These are phyloP conservation scores for Halcyon chelicuti DNA, from an alignment of 2,797 vertebrate genomes.

Conservation along the genomic window DNA sequence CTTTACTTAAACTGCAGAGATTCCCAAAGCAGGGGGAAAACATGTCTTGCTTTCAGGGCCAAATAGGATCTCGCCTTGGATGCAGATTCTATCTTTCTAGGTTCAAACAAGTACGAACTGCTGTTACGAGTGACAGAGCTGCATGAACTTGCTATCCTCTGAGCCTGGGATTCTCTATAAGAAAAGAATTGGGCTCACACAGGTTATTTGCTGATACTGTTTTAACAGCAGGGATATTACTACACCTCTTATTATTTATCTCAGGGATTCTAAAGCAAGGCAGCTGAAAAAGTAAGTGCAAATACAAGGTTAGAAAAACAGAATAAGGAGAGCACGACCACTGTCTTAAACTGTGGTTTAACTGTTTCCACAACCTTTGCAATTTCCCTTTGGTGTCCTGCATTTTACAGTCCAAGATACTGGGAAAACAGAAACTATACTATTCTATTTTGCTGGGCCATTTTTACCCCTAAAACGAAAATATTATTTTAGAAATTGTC, in stretches of 20 bases:
- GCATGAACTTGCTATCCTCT: not conserved
- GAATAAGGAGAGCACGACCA: not conserved
- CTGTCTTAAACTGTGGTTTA: not conserved
- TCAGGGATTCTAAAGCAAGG: slow-evolving; percentile 11
- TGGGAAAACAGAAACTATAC: not conserved
- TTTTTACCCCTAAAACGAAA: not conserved
- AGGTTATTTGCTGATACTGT: not conserved
- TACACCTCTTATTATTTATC: slow-evolving; percentile 44
- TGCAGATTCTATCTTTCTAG: not conserved
- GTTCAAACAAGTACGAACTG: not conserved
- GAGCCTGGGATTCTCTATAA: not conserved
- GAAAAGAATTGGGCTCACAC: not conserved
- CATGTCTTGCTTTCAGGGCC: not conserved
- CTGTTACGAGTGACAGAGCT: not conserved
- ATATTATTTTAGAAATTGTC: not conserved
- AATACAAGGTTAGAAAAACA: slow-evolving; percentile 40
- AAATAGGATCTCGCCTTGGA: not conserved
- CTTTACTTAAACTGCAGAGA: not conserved
- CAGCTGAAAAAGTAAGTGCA: slow-evolving; percentile 44
- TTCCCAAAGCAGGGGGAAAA: not conserved
- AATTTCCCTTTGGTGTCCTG: not conserved
- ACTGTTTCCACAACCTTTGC: not conserved
- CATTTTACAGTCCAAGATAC: not conserved
- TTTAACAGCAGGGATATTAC: slow-evolving; percentile 27
- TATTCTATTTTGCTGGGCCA: not conserved